A percentile compares a stretch with the other conserved stretches of the same genome.
phyloP scores from a whole-genome alignment of 2,888 invertebrate genomes.

The Diplazon laetatorius region DNA sequence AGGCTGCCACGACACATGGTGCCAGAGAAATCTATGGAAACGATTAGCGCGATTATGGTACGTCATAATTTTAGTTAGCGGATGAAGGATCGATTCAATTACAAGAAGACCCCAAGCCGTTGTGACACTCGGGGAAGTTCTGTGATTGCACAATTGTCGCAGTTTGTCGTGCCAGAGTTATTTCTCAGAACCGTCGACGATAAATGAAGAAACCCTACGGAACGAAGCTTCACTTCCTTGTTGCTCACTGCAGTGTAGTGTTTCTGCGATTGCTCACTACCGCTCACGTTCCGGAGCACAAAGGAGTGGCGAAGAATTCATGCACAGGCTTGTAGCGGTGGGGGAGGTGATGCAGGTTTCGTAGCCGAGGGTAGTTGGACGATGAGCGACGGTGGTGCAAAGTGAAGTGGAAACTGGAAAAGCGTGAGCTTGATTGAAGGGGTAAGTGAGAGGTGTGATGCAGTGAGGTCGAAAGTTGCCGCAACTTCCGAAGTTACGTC shows the following conservation, averaged over 20 bases:
- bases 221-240: constrained; percentile 26
- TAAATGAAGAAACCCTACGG: constrained; percentile 36
- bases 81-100: neutral
- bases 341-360: no score
- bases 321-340: neutral
- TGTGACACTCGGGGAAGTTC: constrained; percentile 16
- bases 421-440: constrained; percentile 50
- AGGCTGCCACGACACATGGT: neutral
- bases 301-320: constrained; percentile 3
- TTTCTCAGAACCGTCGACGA: constrained; percentile 33
- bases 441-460: constrained; percentile 62
- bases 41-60: constrained; percentile 22
- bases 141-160: constrained; percentile 10
- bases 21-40: constrained; percentile 7
- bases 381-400: constrained; percentile 33
- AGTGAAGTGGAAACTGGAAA: constrained; percentile 12
- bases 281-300: neutral
- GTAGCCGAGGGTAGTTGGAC: constrained; percentile 36
- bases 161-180: constrained; percentile 18
- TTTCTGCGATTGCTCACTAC: neutral
- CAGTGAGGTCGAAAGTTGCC: constrained; percentile 45
- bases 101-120: constrained; percentile 2
- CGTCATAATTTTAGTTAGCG: constrained; percentile 9
- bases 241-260: constrained; percentile 6
- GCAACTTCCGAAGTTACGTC: constrained; percentile 47